Base-by-base conservation (phyloP, 2,113 vertebrate species). In the Peucedramus taeniatus region DNA sequence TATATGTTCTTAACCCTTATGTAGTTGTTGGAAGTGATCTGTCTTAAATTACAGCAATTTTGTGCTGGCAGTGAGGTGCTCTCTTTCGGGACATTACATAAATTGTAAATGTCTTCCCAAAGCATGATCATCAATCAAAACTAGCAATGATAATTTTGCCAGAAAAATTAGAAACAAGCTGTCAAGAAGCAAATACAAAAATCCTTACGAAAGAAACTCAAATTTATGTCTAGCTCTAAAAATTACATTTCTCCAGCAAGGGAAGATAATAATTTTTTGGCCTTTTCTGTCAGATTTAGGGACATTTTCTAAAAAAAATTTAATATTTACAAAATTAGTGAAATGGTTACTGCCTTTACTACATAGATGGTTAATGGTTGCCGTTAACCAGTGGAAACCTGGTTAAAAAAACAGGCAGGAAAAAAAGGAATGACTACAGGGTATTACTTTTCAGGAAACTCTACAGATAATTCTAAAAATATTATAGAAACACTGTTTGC, bases 121-220 rank as follows among this genome's bases (percentile, higher is more conserved):
- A 94, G 24, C 39, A 82, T 17, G 39, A 75, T 82, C 81, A 91
- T 91, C 47, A 75, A 51, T 93, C 84, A 94, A 84, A 96, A 47
- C 26, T 63, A 70, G 33, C 31, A 50, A 35, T 78, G 51, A 15
- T 87, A 75, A 84, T 54, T 22, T 50, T 89, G 35, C 44, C 39
- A 91, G 47, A 16, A 91, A 78, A 91, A 89, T 78, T 91, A 93
- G 60, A 89, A 89, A 47, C 33, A 66, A 8, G 4, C 37, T 93
- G 56, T 94, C 77, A 89, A 89, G 47, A 81, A 65, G 15, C 26
- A 96, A 87, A 94, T 61, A 57, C 13, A 81, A 94, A 81, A 74
- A 81, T 59, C 18, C 9, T 84, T 59, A 50, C 5, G 6, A 69
- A 95, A 68, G 33, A 84, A 81, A 87, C 6, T 50, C 0, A 3